These are phyloP conservation scores for Homarus gammarus DNA, from an alignment of 2,888 invertebrate genomes.

Conservation along the genomic window DNA sequence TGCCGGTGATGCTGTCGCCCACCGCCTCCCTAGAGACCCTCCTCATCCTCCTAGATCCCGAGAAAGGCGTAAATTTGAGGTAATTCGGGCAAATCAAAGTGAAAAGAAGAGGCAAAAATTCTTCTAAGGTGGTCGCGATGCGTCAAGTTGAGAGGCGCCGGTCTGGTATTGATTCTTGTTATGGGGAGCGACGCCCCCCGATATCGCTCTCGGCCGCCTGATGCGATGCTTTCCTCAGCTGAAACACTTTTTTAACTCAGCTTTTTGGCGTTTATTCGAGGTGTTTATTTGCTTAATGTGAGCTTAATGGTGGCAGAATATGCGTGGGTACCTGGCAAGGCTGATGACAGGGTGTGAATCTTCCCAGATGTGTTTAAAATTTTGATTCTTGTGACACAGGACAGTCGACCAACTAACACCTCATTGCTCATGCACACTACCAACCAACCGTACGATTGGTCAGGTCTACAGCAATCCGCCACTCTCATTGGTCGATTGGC, in stretches of 20 bases:
- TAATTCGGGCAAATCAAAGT: slow-evolving; percentile 68
- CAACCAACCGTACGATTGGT: slow-evolving; percentile 72
- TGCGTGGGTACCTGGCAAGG: background rate
- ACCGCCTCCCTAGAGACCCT: no score
- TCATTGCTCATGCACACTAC: slow-evolving; percentile 74
- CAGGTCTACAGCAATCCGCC: slow-evolving; percentile 64
- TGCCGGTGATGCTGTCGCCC: background rate
- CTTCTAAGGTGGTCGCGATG: slow-evolving; percentile 71
- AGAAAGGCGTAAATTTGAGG: slow-evolving; percentile 10
- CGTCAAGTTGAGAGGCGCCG: slow-evolving; percentile 73
- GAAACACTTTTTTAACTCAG: slow-evolving; percentile 58
- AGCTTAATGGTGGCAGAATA: background rate
- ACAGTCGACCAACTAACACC: slow-evolving; percentile 69
- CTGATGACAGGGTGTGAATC: background rate
- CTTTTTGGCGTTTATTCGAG: background rate
- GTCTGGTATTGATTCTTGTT: slow-evolving; percentile 75
- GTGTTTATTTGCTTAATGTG: slow-evolving; percentile 14
- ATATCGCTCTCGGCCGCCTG: slow-evolving; percentile 69
- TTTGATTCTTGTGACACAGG: slow-evolving; percentile 69
- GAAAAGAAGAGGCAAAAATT: slow-evolving; percentile 68
- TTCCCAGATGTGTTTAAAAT: slow-evolving; percentile 48
- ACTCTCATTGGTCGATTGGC: slow-evolving; percentile 72
- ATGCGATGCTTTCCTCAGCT: slow-evolving; percentile 70
- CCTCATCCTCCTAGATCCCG: background rate
- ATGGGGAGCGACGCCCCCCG: slow-evolving; percentile 75